phyloP scores from a whole-genome alignment of 2,888 invertebrate genomes.

The Cinara cedri region DNA sequence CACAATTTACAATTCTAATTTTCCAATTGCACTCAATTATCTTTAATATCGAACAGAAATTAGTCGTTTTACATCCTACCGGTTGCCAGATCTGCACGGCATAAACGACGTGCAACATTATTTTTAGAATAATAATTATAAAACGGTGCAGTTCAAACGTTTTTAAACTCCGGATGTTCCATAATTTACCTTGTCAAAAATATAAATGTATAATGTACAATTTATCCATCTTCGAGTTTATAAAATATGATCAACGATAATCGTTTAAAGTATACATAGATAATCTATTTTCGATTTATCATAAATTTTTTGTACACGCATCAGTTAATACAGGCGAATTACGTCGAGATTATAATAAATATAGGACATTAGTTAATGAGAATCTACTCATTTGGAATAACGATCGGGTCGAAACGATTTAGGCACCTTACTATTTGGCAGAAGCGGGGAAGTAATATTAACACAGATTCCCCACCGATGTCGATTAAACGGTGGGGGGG shows the following conservation, averaged over 20 bases:
- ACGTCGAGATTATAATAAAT: background rate
- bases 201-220: background rate
- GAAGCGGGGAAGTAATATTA: no score
- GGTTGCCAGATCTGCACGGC: background rate
- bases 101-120: background rate
- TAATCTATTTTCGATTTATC: constrained; percentile 22
- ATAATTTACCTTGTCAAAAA: background rate
- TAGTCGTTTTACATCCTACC: background rate
- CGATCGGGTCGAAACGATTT: no score
- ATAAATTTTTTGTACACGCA: background rate
- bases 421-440: no score
- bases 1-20: no score
- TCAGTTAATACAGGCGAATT: background rate
- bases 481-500: no score
- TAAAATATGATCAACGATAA: background rate
- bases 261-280: background rate
- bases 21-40: no score
- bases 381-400: no score
- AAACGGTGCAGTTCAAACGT: no score
- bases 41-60: background rate
- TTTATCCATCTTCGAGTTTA: constrained; percentile 1
- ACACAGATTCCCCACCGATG: no score
- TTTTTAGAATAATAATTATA: constrained; percentile 18
- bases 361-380: no score
- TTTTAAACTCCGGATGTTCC: background rate